Evolutionary conservation across 2,113 vertebrate species (phyloP).

Genomic region (Phodopus roborovskii): DNA sequence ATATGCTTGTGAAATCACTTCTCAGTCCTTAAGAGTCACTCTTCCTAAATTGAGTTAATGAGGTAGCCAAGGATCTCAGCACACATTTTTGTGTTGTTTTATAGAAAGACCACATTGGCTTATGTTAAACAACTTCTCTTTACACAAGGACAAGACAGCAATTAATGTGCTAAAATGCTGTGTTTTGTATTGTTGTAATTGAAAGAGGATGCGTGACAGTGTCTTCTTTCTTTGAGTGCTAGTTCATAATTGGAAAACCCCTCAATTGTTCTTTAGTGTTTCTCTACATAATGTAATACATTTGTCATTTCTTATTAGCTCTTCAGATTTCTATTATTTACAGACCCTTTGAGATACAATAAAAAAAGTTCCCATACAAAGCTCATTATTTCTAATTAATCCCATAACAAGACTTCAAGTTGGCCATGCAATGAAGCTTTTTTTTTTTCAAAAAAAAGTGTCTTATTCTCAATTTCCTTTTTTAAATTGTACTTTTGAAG

Average conservation of each 20-base stretch:
- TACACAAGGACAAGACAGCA: constrained; percentile 51
- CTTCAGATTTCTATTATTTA: constrained; percentile 79
- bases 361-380: constrained; percentile 75
- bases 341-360: constrained; percentile 69
- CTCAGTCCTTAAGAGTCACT: constrained; percentile 48
- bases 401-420: constrained; percentile 65
- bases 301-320: constrained; percentile 80
- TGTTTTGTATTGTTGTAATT: constrained; percentile 68
- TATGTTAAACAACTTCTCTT: constrained; percentile 69
- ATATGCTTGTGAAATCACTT: constrained; percentile 51
- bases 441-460: constrained; percentile 63
- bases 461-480: constrained; percentile 64
- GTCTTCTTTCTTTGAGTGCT: constrained; percentile 37
- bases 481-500: constrained; percentile 62
- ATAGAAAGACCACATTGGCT: constrained; percentile 6
- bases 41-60: constrained; percentile 42
- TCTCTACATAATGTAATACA: constrained; percentile 71
- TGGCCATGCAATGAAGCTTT: constrained; percentile 21
- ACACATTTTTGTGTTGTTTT: constrained; percentile 55
- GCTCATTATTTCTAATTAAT: constrained; percentile 80
- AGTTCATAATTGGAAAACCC: constrained; percentile 56
- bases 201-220: constrained; percentile 65
- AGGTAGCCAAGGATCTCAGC: background rate
- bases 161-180: constrained; percentile 66
- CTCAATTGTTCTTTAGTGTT: constrained; percentile 57